Percentiles rank a stretch among this genome's conserved stretches.
Conservation (phyloP, 1,140 invertebrate species). For the Stenopsyche tienmushanensis region DNA sequence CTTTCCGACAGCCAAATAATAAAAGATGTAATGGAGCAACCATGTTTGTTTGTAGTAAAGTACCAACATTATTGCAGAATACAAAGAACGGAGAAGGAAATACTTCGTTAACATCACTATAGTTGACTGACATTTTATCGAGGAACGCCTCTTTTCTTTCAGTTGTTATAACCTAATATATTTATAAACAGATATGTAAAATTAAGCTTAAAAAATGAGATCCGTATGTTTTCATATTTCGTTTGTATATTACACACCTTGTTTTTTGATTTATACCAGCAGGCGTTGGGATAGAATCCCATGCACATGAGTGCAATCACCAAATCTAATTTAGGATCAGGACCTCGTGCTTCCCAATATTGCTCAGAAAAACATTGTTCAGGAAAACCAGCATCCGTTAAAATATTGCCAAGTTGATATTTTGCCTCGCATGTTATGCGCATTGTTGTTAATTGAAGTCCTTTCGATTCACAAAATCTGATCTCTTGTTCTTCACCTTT, state of each 20-base stretch:
- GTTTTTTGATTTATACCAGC: slow-evolving; percentile 91
- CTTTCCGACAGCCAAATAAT: slow-evolving; percentile 85
- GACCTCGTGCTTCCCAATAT: slow-evolving; percentile 71
- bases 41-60: slow-evolving; percentile 92
- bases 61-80: slow-evolving; percentile 97
- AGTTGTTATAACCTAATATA: slow-evolving; percentile 82
- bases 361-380: slow-evolving; percentile 79
- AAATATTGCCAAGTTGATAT: slow-evolving; percentile 81
- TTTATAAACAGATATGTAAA: background rate
- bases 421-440: slow-evolving; percentile 91
- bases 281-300: slow-evolving; percentile 96
- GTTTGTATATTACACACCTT: slow-evolving; percentile 72
- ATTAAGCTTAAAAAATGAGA: background rate
- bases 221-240: background rate
- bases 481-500: slow-evolving; percentile 79
- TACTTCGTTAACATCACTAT: slow-evolving; percentile 76
- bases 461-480: slow-evolving; percentile 88
- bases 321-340: slow-evolving; percentile 81
- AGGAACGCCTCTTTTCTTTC: slow-evolving; percentile 87
- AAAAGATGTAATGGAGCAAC: slow-evolving; percentile 91
- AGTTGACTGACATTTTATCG: slow-evolving; percentile 90
- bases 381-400: slow-evolving; percentile 82
- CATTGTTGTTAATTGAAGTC: slow-evolving; percentile 83
- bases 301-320: slow-evolving; percentile 84
- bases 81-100: slow-evolving; percentile 96